phyloP scores from a whole-genome alignment of 2,113 vertebrate species.

The Pyxicephalus adspersus region DNA sequence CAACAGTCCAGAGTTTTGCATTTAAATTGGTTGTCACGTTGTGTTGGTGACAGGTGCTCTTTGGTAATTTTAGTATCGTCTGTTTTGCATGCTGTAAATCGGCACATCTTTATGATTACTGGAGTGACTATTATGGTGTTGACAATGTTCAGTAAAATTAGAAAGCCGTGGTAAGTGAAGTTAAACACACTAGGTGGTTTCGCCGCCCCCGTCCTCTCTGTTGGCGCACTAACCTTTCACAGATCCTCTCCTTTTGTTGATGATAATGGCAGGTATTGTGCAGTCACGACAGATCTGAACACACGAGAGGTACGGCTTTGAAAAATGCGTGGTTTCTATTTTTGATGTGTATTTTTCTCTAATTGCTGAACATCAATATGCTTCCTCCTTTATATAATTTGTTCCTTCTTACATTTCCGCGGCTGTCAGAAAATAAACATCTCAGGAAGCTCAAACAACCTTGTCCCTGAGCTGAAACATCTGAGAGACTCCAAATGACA shows the following conservation, averaged over 20 bases:
- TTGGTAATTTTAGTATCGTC: no score
- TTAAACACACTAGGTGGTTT: not conserved
- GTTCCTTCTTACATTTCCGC: conserved; percentile 44
- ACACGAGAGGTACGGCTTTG: conserved; percentile 9
- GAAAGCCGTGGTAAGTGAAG: not conserved
- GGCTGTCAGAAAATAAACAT: conserved; percentile 35
- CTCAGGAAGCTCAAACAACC: conserved; percentile 23
- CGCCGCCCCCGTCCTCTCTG: conserved; percentile 9
- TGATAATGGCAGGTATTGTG: conserved; percentile 36
- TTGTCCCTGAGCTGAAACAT: not conserved
- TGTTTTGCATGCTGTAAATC: not conserved
- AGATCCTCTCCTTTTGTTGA: conserved; percentile 30
- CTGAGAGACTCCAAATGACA: not conserved
- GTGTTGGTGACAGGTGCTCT: not conserved
- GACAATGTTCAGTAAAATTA: not conserved
- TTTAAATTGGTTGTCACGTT: not conserved
- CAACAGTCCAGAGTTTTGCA: not conserved
- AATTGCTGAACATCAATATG: not conserved
- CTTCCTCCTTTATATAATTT: conserved; percentile 31
- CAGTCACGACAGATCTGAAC: conserved; percentile 33
- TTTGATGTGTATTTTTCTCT: conserved; percentile 31
- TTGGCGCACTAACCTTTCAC: not conserved
- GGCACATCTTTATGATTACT: not conserved
- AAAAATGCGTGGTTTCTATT: conserved; percentile 32
- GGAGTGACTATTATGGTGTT: conserved; percentile 5